Base-by-base conservation (phyloP, 2,888 invertebrate species). In the Schizotus pectinicornis region DNA sequence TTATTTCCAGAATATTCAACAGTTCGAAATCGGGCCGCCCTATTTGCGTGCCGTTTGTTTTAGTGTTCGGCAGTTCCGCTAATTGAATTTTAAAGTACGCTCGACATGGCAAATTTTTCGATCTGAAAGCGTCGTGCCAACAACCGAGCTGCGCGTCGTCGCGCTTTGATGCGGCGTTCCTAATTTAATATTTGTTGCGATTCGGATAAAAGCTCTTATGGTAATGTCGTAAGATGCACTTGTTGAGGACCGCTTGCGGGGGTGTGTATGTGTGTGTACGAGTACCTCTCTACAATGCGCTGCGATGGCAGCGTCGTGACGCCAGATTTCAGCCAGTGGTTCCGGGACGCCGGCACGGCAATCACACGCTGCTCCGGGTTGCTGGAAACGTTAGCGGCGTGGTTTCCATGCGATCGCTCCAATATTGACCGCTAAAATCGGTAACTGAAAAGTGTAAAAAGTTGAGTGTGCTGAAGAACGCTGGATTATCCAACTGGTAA, bases 261-360 rank as follows among this genome's bases (percentile, higher is more conserved):
- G 45, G 49, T 50, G 49, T 38, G 31, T 51, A 47, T 43, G 9
- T 41, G 46, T 37, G 37, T 30, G 35, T 22, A 56, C 63, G 64
- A 59, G 58, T 51, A 67, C 53, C 54, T 63, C 67, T 65, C 67
- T 61, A 56, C 56, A 58, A 64, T 70, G 69, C 69, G 69, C n/a
- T n/a, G n/a, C 69, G 63, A 63, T 63, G 67, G 63, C 61, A 65
- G 61, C 69, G 67, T 60, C 68, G 65, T 59, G 72, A 70, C 71
- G 73, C 66, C 70, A 66, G 73, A 62, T 71, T 70, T 61, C 69
- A 64, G 69, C 64, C 70, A 74, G 74, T 74, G 72, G 69, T 70
- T 69, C 70, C 74, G 70, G 69, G 69, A 71, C 70, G 65, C 62
- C 69, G 70, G 32, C 43, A 56, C 68, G 67, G 67, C 56, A 39